phyloP scores from a whole-genome alignment of 2,797 vertebrate species.

The Scolopax bukidnonensis region DNA sequence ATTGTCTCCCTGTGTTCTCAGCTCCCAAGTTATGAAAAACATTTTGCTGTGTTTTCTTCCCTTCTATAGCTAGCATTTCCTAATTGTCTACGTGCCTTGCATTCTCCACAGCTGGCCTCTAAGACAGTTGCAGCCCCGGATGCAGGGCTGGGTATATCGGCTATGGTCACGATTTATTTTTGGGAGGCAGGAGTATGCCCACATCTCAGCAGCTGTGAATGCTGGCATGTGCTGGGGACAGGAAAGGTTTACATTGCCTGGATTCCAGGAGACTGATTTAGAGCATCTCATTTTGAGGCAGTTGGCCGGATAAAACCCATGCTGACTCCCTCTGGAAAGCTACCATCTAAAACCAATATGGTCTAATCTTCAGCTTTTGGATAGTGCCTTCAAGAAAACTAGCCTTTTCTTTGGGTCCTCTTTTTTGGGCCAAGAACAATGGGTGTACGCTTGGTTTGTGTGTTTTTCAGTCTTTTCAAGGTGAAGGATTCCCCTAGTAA shows the following conservation, averaged over 20 bases:
- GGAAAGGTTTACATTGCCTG: conserved; percentile 47
- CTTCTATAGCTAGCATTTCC: conserved; percentile 52
- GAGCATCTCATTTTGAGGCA: background rate
- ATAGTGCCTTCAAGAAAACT: background rate
- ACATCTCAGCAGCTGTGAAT: conserved; percentile 68
- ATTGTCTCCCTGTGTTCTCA: background rate
- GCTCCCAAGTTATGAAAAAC: background rate
- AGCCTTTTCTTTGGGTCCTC: background rate
- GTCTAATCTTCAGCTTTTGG: background rate
- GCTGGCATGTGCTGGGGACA: conserved; percentile 22
- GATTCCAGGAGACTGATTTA: conserved; percentile 50
- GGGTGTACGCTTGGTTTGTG: fast-evolving
- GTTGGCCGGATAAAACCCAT: background rate
- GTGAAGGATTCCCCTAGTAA: background rate
- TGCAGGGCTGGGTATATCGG: conserved; percentile 13
- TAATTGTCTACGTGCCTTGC: background rate
- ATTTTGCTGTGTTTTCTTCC: background rate
- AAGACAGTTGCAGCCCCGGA: conserved; percentile 33
- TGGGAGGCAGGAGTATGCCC: conserved; percentile 55
- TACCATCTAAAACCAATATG: background rate
- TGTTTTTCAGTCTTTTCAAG: background rate
- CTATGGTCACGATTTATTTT: conserved; percentile 54
- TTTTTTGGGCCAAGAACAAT: background rate
- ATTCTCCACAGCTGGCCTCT: conserved; percentile 59
- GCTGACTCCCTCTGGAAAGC: background rate